These are phyloP conservation scores for Nomada lathburiana DNA, from an alignment of 2,888 invertebrate species.

Conservation along the genomic window DNA sequence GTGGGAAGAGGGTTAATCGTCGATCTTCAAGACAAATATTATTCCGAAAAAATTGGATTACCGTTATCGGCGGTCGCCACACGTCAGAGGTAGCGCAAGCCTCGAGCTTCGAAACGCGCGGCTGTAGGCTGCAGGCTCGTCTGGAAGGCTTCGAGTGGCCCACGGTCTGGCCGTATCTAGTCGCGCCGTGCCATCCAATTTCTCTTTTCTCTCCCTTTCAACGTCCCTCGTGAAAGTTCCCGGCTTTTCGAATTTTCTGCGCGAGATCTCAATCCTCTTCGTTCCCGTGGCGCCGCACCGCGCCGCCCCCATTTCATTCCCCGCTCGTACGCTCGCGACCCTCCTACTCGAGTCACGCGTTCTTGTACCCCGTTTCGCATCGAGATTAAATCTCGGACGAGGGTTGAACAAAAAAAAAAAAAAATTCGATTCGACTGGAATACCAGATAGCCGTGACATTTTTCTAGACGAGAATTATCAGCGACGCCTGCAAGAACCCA, in stretches of 20 bases:
- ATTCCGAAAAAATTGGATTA: conserved; percentile 84
- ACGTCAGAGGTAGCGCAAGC: conserved; percentile 57
- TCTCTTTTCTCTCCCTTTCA: conserved; percentile 33
- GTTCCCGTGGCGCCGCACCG: not conserved
- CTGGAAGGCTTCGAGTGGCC: conserved; percentile 43
- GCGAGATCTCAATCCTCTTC: conserved; percentile 30
- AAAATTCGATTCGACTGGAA: conserved; percentile 17
- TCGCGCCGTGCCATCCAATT: conserved; percentile 48
- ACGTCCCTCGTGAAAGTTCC: conserved; percentile 23
- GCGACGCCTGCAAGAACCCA: not conserved
- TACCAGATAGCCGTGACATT: not conserved
- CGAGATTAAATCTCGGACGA: conserved; percentile 9
- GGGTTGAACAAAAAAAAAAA: not conserved
- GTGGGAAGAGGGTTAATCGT: conserved; percentile 64
- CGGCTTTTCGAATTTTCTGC: conserved; percentile 15
- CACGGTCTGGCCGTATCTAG: conserved; percentile 47
- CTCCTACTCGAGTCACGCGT: too few species aligned
- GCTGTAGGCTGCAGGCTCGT: not conserved
- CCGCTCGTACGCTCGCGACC: not conserved
- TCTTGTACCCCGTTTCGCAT: conserved; percentile 23
- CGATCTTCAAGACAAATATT: conserved; percentile 83
- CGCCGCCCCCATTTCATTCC: not conserved
- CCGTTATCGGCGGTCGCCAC: conserved; percentile 80
- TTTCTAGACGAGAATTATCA: not conserved
- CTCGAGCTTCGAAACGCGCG: conserved; percentile 28